Base-by-base conservation (phyloP, 2,888 invertebrate genomes). In the Tuberolachnus salignus region DNA sequence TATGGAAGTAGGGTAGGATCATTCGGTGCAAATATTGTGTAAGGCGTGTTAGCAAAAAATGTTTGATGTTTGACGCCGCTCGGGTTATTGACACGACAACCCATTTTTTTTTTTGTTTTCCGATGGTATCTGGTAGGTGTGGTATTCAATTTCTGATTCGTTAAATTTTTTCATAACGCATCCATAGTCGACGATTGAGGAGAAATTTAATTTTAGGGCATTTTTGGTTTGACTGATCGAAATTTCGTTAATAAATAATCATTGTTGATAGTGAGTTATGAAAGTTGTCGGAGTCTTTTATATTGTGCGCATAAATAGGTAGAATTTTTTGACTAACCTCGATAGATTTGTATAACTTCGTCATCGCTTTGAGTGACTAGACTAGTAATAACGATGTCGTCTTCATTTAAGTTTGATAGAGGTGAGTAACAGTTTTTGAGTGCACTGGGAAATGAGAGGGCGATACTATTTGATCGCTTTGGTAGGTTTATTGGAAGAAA, bases 281-380 rank as follows among this genome's bases (percentile, higher is more conserved):
- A 11, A 61, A 61, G n/a, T 61, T 61, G 34, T 42, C 10, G 19
- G 34, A 61, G 42, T 61, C 61, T 1, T n/a, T 42, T n/a, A 61
- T 61, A 11, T 61, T 42, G 61, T 57, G 11, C 13, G 23, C 23
- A 21, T 55, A 55, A 57, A 57, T 53, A 61, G 61, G 61, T 61
- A 34, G 61, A 1, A 61, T 44, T 44, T 44, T 44, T 10, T 4
- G 44, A 44, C 44, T 44, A 44, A 44, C 44, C 44, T 44, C n/a
- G n/a, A n/a, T n/a, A n/a, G n/a, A n/a, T n/a, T n/a, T n/a, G n/a
- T n/a, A n/a, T n/a, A n/a, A n/a, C n/a, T n/a, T n/a, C n/a, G n/a
- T n/a, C n/a, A n/a, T n/a, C n/a, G n/a, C n/a, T n/a, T n/a, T n/a
- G n/a, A n/a, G n/a, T n/a, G n/a, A n/a, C n/a, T n/a, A n/a, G n/a